phyloP scores from a whole-genome alignment of 2,888 invertebrate species.

The Papilio demoleus region DNA sequence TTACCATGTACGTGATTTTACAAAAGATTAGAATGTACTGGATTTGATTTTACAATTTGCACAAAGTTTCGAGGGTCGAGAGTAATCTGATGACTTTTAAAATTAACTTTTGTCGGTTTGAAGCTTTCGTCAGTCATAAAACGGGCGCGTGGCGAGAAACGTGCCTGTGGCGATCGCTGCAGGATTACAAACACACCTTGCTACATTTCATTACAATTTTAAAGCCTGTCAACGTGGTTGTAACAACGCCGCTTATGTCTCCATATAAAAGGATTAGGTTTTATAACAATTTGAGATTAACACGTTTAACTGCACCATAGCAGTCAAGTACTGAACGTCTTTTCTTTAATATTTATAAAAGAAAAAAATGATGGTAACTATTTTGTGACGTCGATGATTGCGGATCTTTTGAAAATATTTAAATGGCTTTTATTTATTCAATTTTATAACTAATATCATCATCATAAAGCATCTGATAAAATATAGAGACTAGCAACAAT shows the following conservation, averaged over 20 bases:
- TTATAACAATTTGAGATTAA: conserved; percentile 37
- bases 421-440: too few species aligned
- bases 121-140: conserved; percentile 60
- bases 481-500: background rate
- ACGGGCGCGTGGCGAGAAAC: conserved; percentile 60
- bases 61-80: conserved; percentile 53
- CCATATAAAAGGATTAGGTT: conserved; percentile 70
- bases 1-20: background rate
- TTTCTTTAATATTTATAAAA: background rate
- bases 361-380: too few species aligned
- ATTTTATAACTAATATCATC: too few species aligned
- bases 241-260: conserved; percentile 64
- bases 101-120: conserved; percentile 72
- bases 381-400: too few species aligned
- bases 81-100: conserved; percentile 72
- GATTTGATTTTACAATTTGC: conserved; percentile 47
- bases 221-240: conserved; percentile 75
- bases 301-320: conserved; percentile 1
- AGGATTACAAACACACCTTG: conserved; percentile 77
- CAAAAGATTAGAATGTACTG: background rate
- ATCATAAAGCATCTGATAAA: too few species aligned
- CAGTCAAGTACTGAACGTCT: background rate
- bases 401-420: too few species aligned
- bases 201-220: conserved; percentile 63
- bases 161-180: conserved; percentile 61